Base-by-base conservation (phyloP, 1,140 invertebrate genomes). In the Helicorthomorpha holstii region DNA sequence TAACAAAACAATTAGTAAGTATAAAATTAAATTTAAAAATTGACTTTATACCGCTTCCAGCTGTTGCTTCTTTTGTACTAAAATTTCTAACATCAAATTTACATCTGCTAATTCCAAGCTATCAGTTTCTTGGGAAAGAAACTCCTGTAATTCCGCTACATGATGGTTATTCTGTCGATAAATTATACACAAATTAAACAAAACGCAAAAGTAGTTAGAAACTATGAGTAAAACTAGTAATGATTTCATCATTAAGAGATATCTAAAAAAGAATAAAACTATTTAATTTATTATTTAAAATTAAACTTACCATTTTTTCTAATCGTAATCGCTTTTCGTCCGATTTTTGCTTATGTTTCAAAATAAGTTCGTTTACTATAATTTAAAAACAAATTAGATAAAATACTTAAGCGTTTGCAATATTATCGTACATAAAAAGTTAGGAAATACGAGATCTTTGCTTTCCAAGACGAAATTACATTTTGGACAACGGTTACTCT, bases 401-500 rank as follows among this genome's bases (percentile, higher is more conserved):
- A 19, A 25, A 48, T 21, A 52, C n/a, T 24, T 1, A 21, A 21
- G 14, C 21, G 19, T 25, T 7, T 58, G 42, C 24, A n/a, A 55
- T 44, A 12, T 23, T 19, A 42, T 49, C 27, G 19, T 56, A 65
- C 67, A 70, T 38, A 85, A 66, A 64, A 87, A 87, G 69, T 93
- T 87, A 1, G 89, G 88, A 65, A 88, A 88, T 41, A 93, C 81
- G 57, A 83, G 74, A 51, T 87, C 81, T 34, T 75, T 70, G 27
- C 74, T 75, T 1, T 77, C 75, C 12, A 92, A 70, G 23, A 76
- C 68, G 50, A 76, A 78, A 58, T 80, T 83, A 65, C 89, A 93
- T 64, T 90, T 87, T 1, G 91, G 90, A 71, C 92, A 96, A 41
- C 81, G 71, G 42, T 80, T 78, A 55, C 74, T 78, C n/a, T 76